phyloP scores from a whole-genome alignment of 2,797 vertebrate genomes.

The Sebastolobus alascanus region DNA sequence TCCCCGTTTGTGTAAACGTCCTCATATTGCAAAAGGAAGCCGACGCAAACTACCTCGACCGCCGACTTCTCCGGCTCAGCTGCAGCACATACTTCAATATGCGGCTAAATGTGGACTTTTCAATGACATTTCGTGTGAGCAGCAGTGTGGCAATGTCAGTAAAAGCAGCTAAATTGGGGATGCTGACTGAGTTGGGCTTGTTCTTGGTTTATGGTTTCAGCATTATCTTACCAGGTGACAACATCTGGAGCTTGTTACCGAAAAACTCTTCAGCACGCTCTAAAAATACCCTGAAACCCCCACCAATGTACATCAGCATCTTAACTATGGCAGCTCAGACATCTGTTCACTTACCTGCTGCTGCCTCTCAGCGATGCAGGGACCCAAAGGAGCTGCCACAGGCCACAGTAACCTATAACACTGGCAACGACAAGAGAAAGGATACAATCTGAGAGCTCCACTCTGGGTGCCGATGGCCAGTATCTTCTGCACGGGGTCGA shows the following conservation, averaged over 20 bases:
- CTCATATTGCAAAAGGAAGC: slow-evolving; percentile 48
- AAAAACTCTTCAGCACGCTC: slow-evolving; percentile 17
- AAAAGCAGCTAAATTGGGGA: slow-evolving; percentile 13
- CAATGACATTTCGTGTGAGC: background rate
- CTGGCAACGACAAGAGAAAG: slow-evolving; percentile 78
- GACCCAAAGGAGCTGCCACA: slow-evolving; percentile 19
- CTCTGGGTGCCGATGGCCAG: slow-evolving; percentile 95
- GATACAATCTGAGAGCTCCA: slow-evolving; percentile 98
- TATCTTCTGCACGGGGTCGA: slow-evolving; percentile 99
- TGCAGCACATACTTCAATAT: slow-evolving; percentile 9
- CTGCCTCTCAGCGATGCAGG: slow-evolving; percentile 45
- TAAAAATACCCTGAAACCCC: slow-evolving; percentile 37
- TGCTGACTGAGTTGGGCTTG: background rate
- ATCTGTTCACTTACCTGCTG: slow-evolving; percentile 74
- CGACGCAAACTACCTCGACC: slow-evolving; percentile 6
- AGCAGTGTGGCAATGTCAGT: background rate
- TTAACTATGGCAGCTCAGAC: slow-evolving; percentile 35
- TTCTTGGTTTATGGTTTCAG: background rate
- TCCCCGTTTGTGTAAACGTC: slow-evolving; percentile 68
- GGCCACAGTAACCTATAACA: slow-evolving; percentile 16
- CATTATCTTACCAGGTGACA: background rate
- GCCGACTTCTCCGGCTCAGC: slow-evolving; percentile 4
- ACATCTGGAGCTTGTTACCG: background rate
- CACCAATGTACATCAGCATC: slow-evolving; percentile 29
- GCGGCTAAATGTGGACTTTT: slow-evolving; percentile 3